A percentile compares a stretch with the other conserved stretches of the same genome.
phyloP scores from a whole-genome alignment of 2,797 vertebrate genomes.

The Periophthalmus magnuspinnatus region DNA sequence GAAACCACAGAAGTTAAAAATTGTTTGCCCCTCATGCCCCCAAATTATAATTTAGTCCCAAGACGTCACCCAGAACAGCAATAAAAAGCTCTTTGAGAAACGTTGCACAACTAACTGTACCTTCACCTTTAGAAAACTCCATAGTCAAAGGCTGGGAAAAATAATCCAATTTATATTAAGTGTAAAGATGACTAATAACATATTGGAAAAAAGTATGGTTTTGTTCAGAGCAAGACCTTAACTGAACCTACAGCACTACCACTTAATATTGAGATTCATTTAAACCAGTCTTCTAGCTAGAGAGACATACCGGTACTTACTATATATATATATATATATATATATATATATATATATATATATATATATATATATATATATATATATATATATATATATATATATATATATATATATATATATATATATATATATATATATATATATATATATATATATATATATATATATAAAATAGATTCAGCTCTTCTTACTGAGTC shows the following conservation, averaged over 20 bases:
- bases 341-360: too few relatives aligned
- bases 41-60: constrained; percentile 65
- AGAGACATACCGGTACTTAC: too few relatives aligned
- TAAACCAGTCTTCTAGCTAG: neutral
- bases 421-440: too few relatives aligned
- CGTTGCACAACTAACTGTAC: constrained; percentile 45
- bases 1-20: constrained; percentile 72
- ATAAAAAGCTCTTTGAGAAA: constrained; percentile 66
- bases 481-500: too few relatives aligned
- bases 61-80: constrained; percentile 59
- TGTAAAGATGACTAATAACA: constrained; percentile 12
- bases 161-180: constrained; percentile 25
- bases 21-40: constrained; percentile 62
- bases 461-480: too few relatives aligned
- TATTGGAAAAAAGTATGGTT: neutral
- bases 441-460: too few relatives aligned
- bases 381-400: too few relatives aligned
- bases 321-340: too few relatives aligned
- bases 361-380: too few relatives aligned
- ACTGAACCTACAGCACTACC: neutral
- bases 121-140: constrained; percentile 34
- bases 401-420: too few relatives aligned
- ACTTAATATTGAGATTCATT: neutral
- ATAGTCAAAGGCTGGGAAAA: constrained; percentile 42
- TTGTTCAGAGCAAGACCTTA: neutral